Evolutionary conservation across 2,797 vertebrate genomes (phyloP).

Genomic region (Eulemur mongoz): DNA sequence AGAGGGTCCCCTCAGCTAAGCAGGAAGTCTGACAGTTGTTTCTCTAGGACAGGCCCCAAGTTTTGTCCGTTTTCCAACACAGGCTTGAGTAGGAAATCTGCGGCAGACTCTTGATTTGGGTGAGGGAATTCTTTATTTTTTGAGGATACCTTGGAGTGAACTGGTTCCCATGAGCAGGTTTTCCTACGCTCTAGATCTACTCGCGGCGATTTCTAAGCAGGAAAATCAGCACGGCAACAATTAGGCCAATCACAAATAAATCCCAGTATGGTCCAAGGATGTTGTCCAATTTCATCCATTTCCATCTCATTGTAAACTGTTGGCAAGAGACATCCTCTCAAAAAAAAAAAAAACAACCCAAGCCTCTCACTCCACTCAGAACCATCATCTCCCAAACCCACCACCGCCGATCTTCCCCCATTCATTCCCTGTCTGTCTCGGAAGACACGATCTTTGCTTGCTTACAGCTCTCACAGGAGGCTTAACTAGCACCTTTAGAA

Average conservation of each 20-base stretch:
- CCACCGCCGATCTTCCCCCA: background rate
- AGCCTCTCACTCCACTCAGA: background rate
- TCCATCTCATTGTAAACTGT: slow-evolving; percentile 75
- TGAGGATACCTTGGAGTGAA: slow-evolving; percentile 18
- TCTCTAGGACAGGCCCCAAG: background rate
- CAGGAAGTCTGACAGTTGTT: slow-evolving; percentile 10
- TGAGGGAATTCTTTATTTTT: slow-evolving; percentile 69
- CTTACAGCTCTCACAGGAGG: background rate
- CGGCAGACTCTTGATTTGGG: background rate
- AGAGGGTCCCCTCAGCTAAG: background rate
- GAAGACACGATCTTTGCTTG: background rate
- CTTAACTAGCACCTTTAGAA: background rate
- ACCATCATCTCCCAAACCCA: background rate
- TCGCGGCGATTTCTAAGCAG: slow-evolving; percentile 62
- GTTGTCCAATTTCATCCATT: slow-evolving; percentile 61
- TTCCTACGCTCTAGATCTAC: slow-evolving; percentile 47
- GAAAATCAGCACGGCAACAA: slow-evolving; percentile 71
- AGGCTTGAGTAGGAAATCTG: background rate
- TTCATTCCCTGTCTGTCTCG: background rate
- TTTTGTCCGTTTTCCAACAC: slow-evolving; percentile 1
- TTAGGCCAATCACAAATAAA: slow-evolving; percentile 75
- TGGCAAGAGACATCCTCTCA: slow-evolving; percentile 42
- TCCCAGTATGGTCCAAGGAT: slow-evolving; percentile 76
- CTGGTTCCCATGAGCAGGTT: background rate
- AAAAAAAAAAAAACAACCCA: background rate